Evolutionary conservation across 2,113 vertebrate genomes (phyloP), one percentile per base, ranked within the genome.

Genomic region (Peromyscus maniculatus): DNA sequence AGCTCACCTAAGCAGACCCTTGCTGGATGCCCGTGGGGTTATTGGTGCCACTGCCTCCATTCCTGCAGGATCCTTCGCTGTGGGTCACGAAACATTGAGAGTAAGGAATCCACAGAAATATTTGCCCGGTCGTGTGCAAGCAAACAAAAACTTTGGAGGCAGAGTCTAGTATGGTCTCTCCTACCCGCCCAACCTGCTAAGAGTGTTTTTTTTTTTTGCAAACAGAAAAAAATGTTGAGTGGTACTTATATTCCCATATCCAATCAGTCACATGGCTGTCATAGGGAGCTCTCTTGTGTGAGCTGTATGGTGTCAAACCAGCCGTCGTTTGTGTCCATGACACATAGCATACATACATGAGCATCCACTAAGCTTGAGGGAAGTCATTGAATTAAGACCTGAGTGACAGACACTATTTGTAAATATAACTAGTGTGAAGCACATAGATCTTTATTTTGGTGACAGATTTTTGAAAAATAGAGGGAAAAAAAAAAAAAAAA

Each of bases 381-480:
- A 90, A 89, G 97, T 97, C 91, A 91, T 97, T 97, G 78, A 84
- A 22, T 93, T 94, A 97, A 95, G 93, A 79, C 78, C 64, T 24
- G 66, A 96, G 92, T 97, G 52, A 52, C 52, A 52, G 97, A 98
- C 91, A 74, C 72, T 94, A 39, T 97, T 97, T 98, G 87, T 98
- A 96, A 96, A 92, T 98, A 96, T 52, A 96, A 83, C 93, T 93
- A 91, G 93, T 93, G 69, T 98, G 96, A 97, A 98, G 98, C 96
- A 96, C 98, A 97, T 89, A 96, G 19, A 96, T 92, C 88, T 98
- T 98, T 98, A 96, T 93, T 97, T 39, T 97, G 93, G 3, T 96
- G 82, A 96, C 94, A 93, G 24, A 92, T 94, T 95, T 26, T 95
- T 59, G 11, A 49, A 78, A 79, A 97, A 93, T 82, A 93, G 75